Evolutionary conservation across 2,888 invertebrate genomes (phyloP).

Genomic region (Myopa testacea): DNA sequence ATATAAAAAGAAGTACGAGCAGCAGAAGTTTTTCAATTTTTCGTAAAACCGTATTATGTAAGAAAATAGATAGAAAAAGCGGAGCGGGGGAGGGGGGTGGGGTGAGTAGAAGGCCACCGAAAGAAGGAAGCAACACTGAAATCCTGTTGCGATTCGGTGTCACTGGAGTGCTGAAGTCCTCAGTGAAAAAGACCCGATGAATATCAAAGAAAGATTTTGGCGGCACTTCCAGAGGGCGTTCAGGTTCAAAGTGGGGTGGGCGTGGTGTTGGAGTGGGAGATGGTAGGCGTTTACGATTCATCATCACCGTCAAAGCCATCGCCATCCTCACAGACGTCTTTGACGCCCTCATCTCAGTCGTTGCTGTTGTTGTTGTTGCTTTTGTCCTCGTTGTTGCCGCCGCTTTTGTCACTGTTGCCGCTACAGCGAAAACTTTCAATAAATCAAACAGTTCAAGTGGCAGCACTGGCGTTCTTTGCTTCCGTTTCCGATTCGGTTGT

Average conservation of each 20-base stretch:
- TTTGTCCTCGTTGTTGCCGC: neutral
- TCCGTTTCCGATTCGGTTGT: constrained; percentile 36
- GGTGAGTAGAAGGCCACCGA: neutral
- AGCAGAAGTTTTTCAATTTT: constrained; percentile 14
- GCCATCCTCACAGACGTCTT: neutral
- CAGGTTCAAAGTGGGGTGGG: neutral
- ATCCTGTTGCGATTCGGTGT: neutral
- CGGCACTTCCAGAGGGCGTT: neutral
- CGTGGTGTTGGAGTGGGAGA: neutral
- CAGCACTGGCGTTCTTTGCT: constrained; percentile 16
- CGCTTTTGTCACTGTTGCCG: neutral
- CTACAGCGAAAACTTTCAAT: constrained; percentile 11
- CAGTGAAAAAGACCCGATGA: neutral
- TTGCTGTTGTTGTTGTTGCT: neutral
- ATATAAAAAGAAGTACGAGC: neutral
- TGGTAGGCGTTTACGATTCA: neutral
- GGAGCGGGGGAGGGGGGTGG: no score
- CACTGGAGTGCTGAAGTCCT: neutral
- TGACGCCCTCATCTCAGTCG: neutral
- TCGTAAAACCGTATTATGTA: neutral
- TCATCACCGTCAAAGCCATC: neutral
- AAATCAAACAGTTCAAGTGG: constrained; percentile 33
- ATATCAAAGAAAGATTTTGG: neutral
- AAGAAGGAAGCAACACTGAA: neutral
- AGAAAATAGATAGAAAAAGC: neutral